A percentile compares a stretch with the other conserved stretches of the same genome.
Conservation (phyloP, 2,113 vertebrate species). For the Forbesichthys agassizii region DNA sequence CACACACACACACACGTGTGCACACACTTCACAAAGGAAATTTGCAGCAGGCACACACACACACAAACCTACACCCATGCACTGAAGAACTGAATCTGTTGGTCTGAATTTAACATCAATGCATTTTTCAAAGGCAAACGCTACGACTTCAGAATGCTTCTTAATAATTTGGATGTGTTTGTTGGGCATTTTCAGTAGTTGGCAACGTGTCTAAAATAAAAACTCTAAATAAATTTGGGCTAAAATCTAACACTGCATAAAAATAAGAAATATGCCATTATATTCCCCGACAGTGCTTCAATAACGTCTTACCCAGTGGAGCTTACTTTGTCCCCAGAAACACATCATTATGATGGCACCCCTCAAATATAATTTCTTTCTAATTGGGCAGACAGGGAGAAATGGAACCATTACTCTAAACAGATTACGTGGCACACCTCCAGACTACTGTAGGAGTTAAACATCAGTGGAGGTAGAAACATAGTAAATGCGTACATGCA, state of each 20-base stretch:
- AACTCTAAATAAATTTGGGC: constrained; percentile 28
- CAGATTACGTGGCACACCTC: constrained; percentile 33
- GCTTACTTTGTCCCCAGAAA: constrained; percentile 32
- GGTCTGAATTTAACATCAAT: constrained; percentile 31
- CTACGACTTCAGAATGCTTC: constrained; percentile 38
- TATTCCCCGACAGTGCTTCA: constrained; percentile 21
- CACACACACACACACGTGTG: constrained; percentile 24
- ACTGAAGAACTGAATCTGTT: constrained; percentile 30
- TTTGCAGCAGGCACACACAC: constrained; percentile 13
- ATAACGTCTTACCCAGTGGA: constrained; percentile 21
- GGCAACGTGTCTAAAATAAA: constrained; percentile 33
- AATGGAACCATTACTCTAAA: constrained; percentile 19
- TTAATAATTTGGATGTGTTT: constrained; percentile 35
- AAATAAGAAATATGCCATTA: constrained; percentile 28
- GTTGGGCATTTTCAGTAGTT: constrained; percentile 48
- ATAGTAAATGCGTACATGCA: constrained; percentile 4
- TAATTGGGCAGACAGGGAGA: constrained; percentile 51
- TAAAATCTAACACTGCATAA: constrained; percentile 46
- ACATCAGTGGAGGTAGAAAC: constrained; percentile 19
- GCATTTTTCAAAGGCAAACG: constrained; percentile 19
- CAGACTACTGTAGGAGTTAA: constrained; percentile 17
- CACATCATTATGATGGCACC: constrained; percentile 42
- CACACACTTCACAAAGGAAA: no score
- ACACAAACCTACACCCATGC: not conserved
- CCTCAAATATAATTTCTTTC: constrained; percentile 46